Evolutionary conservation across 2,113 vertebrate genomes (phyloP), one percentile per base, ranked within the genome.

Genomic region (Saguinus imperator): DNA sequence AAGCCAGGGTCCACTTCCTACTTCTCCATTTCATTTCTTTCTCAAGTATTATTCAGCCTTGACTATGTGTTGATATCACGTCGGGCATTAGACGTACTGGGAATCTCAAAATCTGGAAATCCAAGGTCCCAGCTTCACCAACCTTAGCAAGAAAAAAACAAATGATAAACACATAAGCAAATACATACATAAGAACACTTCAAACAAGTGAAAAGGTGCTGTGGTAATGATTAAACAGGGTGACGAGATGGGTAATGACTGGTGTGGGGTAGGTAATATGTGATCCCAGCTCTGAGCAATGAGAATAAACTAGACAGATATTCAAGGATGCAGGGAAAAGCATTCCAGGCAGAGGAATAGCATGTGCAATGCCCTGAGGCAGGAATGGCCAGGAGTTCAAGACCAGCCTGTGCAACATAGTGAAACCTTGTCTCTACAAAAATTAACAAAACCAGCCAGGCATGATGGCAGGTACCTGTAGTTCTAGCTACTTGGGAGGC

Each of bases 11-110:
- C 75, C 76, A n/a, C 73, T 25, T 18, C n/a, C 79, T n/a, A 23
- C 10, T 2, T 40, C 25, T 66, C 45, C 13, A 2, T 55, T 27
- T 40, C 20, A 4, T 57, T 27, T 18, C n/a, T 81, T 35, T 11
- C 52, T 11, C 0, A 3, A 40, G 75, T 29, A 4, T 64, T 29
- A 35, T 21, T 48, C 0, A 6, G 32, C 40, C 40, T 58, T 80
- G 10, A 0, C 43, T n/a, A 0, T 5, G 3, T 61, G 52, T n/a
- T 0, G 0, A 40, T 29, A 1, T 27, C 3, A 7, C 21, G 55
- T 25, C 7, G 57, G 32, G 12, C 57, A 20, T 6, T 23, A 8
- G 55, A 25, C 2, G 0, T 16, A 0, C 45, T 37, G 18, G 68
- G 70, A 87, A 32, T 50, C 45, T 89, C 9, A 43, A 48, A 48